Conservation (phyloP, 2,113 vertebrate genomes). For the Euleptes europaea region DNA sequence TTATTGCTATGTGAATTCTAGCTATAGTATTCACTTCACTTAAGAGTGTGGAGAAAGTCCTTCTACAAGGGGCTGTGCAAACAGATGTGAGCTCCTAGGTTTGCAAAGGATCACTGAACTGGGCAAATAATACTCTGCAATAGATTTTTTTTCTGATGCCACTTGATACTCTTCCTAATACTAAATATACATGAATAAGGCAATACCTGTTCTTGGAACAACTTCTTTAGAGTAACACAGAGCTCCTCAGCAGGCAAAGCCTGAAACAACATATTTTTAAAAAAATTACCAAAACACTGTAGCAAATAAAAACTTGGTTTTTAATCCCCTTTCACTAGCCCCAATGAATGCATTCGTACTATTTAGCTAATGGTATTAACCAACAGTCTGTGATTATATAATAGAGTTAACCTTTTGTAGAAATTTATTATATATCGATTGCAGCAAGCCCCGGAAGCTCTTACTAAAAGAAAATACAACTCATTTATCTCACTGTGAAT, state of each 20-base stretch:
- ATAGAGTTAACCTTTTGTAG: background rate
- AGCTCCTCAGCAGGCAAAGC: constrained; percentile 28
- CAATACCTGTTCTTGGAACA: constrained; percentile 30
- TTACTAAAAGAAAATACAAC: too few species aligned
- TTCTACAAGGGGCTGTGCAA: background rate
- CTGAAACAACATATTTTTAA: constrained; percentile 28
- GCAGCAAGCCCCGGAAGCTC: constrained; percentile 24
- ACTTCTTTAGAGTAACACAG: constrained; percentile 37
- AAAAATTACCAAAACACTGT: constrained; percentile 1
- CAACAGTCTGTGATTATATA: background rate
- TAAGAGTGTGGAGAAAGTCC: background rate
- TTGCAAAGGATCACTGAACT: background rate
- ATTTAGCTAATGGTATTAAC: background rate
- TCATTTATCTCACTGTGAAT: constrained; percentile 26
- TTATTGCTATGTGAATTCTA: too few species aligned
- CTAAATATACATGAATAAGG: constrained; percentile 8
- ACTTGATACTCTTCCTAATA: background rate
- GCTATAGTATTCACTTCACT: background rate
- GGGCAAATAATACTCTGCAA: background rate
- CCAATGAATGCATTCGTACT: background rate
- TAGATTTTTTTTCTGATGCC: background rate
- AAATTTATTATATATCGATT: background rate
- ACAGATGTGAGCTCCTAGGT: background rate
- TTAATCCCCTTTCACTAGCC: background rate
- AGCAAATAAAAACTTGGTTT: background rate